These are phyloP conservation scores for Aulostomus chinensis DNA, from an alignment of 2,797 vertebrate species.

Conservation along the genomic window DNA sequence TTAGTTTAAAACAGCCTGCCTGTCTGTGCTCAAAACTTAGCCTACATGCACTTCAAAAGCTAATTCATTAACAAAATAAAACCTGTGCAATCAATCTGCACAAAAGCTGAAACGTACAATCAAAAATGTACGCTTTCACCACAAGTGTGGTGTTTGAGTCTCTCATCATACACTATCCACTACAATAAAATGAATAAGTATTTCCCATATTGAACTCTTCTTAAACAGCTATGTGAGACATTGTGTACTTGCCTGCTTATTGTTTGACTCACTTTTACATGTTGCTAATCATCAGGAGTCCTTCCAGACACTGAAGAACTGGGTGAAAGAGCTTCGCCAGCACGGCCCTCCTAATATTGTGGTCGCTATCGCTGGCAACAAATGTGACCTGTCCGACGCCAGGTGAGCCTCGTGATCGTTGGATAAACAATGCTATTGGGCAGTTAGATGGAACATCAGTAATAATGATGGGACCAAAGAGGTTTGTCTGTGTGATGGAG, in stretches of 20 bases:
- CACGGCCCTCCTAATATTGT: constrained; percentile 98
- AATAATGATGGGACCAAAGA: too few species aligned
- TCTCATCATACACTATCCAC: too few species aligned
- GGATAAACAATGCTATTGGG: background rate
- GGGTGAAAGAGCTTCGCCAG: constrained; percentile 97
- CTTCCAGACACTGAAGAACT: constrained; percentile 96
- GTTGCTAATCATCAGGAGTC: constrained; percentile 83
- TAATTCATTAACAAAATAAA: background rate
- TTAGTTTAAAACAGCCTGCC: background rate
- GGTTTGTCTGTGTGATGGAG: background rate
- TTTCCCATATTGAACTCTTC: background rate
- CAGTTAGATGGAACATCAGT: background rate
- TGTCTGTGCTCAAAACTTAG: too few species aligned
- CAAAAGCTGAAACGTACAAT: too few species aligned
- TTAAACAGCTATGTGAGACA: background rate
- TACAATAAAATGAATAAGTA: too few species aligned
- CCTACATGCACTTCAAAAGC: background rate
- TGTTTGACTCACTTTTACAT: background rate
- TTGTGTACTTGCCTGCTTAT: background rate
- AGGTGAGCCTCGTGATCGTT: constrained; percentile 76
- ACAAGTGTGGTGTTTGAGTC: too few species aligned
- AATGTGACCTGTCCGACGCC: constrained; percentile 94
- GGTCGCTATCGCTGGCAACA: constrained; percentile 97
- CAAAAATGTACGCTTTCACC: too few species aligned
- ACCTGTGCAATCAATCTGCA: too few species aligned